Evolutionary conservation across 2,888 invertebrate species (phyloP), one percentile per base, ranked within the genome.

Genomic region (Volucella bombylans): DNA sequence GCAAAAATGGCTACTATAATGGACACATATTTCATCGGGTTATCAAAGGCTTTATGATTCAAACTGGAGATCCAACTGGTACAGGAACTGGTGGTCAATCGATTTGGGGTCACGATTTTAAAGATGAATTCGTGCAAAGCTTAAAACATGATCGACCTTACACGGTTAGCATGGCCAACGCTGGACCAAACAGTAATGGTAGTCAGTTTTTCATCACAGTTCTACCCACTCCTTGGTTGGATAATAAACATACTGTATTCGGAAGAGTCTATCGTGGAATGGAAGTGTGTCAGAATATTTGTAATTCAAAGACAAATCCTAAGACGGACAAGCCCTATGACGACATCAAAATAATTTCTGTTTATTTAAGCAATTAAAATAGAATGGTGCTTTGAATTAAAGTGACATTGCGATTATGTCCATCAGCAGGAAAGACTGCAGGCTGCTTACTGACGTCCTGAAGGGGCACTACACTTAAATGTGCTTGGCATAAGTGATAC

Each of bases 131-230:
- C 92, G 95, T 95, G 80, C 94, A 97, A 0, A 95, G 95, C 86
- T 93, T 99, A 87, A 95, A 96, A 88, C 99, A 99, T 92, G 99
- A 99, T 92, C 94, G 98, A 68, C 99, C 99, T 0, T 99, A 98
- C 92, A 99, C 98, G 1, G 93, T 99, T 31, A 98, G 98, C 90
- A 99, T 99, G 99, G 99, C 99, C 10, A 99, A 99, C 93, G 99
- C 99, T 0, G 99, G 99, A 0, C 96, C 99, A 31, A 96, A 97
- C 91, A 97, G 98, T 11, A 99, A 99, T 92, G 99, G 99, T 59
- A 98, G 98, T 89, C 99, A 99, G 93, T 99, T 99, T 93, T 99
- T 99, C 91, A 96, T 99, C 88, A 99, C 99, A 0, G 94, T 99
- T 0, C 96, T 97, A 4, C 99, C 99, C 12, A 98, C 98, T 86